Base-by-base conservation (phyloP, 2,888 invertebrate species). In the Andrena trimmerana region DNA sequence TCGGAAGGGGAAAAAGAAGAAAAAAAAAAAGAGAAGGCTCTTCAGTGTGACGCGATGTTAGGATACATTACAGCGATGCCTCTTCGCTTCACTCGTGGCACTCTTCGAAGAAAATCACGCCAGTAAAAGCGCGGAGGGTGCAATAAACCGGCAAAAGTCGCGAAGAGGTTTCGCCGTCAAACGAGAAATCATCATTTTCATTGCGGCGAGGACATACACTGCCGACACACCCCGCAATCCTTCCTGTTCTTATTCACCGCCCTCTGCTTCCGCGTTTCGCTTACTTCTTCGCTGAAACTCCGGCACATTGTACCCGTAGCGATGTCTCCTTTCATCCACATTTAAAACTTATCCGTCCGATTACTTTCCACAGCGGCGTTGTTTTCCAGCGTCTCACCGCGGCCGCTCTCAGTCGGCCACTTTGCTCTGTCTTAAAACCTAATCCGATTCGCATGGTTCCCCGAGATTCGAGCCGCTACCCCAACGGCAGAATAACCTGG, bases 161-260 rank as follows among this genome's bases (percentile, higher is more conserved):
- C 62, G 67, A 62, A 42, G 57, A 78, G n/a, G 76, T 70, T 75
- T 67, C 81, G 76, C 71, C 74, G 83, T 82, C 88, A 89, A 92
- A 92, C 90, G 91, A 91, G 88, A 80, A 90, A 91, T 90, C 90
- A 91, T 92, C 92, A 93, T 93, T 93, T 90, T 90, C 90, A 89
- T 89, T 84, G 82, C 27, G 13, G 10, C 7, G 24, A 27, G 36
- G 48, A 13, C 36, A n/a, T 79, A 72, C 73, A 88, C 83, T 78
- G 88, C 88, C 84, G 81, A 76, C 86, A 87, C 85, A 81, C 86
- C 85, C 87, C 81, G 78, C 89, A 90, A 91, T 90, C 86, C 82
- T 70, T 66, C 63, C 68, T 71, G 48, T 77, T 73, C 74, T 57
- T 52, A 27, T 10, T 24, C 59, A 24, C 65, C 7, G 33, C 36